Evolutionary conservation across 2,888 invertebrate species (phyloP).

Genomic region (Parnassius mnemosyne): DNA sequence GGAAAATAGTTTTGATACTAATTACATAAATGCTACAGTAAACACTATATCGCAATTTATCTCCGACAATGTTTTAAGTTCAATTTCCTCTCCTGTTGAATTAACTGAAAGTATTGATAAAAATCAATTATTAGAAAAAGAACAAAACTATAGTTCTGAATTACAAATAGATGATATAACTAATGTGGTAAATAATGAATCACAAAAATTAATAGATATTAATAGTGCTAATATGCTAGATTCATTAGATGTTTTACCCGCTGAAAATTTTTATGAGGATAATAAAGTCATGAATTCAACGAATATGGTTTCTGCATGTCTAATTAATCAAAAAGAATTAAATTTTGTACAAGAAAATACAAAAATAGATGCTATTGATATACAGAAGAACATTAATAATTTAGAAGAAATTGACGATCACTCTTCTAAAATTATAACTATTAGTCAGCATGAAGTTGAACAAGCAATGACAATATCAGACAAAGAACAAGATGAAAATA

Average conservation of each 20-base stretch:
- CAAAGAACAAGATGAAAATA: background rate
- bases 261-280: background rate
- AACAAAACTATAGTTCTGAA: background rate
- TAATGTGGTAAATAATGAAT: background rate
- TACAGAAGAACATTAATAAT: background rate
- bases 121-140: background rate
- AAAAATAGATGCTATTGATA: background rate
- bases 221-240: background rate
- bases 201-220: background rate
- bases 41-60: background rate
- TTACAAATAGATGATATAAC: background rate
- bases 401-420: background rate
- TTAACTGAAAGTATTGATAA: background rate
- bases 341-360: background rate
- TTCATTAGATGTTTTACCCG: background rate
- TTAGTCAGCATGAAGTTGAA: background rate
- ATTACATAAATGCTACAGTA: background rate
- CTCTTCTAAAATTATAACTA: no score
- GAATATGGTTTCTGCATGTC: background rate
- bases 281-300: background rate
- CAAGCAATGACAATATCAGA: background rate
- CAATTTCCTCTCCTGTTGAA: background rate
- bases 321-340: background rate
- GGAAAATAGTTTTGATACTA: background rate
- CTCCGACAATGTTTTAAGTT: background rate